Evolutionary conservation across 2,113 vertebrate genomes (phyloP), one percentile per base, ranked within the genome.

Genomic region (Panurus biarmicus): DNA sequence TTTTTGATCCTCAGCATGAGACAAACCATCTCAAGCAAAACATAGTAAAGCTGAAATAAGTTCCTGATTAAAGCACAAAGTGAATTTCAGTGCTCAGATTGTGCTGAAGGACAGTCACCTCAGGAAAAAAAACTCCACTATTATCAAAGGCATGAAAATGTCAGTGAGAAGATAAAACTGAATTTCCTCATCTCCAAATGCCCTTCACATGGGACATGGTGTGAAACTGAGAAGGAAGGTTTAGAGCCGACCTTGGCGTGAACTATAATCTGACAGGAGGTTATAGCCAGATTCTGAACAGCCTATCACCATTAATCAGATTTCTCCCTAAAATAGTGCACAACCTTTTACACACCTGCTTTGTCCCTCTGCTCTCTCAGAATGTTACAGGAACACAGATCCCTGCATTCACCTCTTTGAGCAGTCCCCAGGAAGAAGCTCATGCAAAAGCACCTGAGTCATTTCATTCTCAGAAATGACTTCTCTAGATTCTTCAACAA

Each of bases 301-400:
- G 94, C 90, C 96, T 51, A 92, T 95, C 91, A 77, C 81, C 96
- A 97, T 97, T 98, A 97, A 97, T 97, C 97, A 97, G 97, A 95
- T 97, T 96, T 96, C 96, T 95, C 96, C 96, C 84, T 93, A 89
- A 96, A 98, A 98, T 93, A 98, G 94, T 97, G 95, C 82, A 57
- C 90, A 97, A 97, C 94, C 94, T 97, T 97, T 97, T 2, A 87
- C 94, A 87, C 95, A 97, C 96, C 95, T 97, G 96, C 89, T 97
- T 94, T 88, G 93, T 78, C 83, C 33, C 1, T 25, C 26, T 42
- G 42, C 79, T 36, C 71, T 36, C 93, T 85, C 14, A 83, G 47
- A 93, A 90, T 2, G 7, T 44, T 6, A 50, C 1, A 54, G 66
- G 75, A 79, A 90, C 42, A 71, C 90, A 88, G 64, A 89, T 69